Evolutionary conservation across 2,113 vertebrate genomes (phyloP).

Genomic region (Alexandromys fortis): DNA sequence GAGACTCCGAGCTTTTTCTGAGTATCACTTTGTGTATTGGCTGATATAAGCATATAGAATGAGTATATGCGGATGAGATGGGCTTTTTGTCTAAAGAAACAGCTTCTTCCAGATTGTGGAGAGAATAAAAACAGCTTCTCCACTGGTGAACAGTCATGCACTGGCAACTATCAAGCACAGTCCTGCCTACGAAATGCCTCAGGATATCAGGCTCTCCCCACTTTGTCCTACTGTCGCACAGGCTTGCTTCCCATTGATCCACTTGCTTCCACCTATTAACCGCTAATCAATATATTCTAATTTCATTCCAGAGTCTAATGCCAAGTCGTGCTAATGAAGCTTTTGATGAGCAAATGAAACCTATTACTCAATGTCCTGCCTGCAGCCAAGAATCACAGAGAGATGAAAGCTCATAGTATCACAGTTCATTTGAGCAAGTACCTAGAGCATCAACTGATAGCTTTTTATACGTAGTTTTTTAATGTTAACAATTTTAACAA

Average conservation of each 20-base stretch:
- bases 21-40: background rate
- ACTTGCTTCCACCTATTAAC: background rate
- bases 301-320: background rate
- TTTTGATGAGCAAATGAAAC: conserved; percentile 38
- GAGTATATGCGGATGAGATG: background rate
- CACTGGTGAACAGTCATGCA: background rate
- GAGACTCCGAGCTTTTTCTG: background rate
- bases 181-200: background rate
- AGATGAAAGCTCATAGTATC: fast-evolving
- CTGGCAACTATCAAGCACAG: background rate
- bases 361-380: background rate
- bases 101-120: background rate
- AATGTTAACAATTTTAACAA: background rate
- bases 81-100: background rate
- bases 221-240: background rate
- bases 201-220: background rate
- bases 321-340: background rate
- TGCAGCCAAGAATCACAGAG: background rate
- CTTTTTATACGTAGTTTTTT: background rate
- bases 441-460: background rate
- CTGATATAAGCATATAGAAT: background rate
- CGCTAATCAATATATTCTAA: conserved; percentile 54
- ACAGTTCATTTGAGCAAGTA: background rate
- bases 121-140: background rate
- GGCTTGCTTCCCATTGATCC: background rate